phyloP scores from a whole-genome alignment of 23 tunicate genomes.

The Corella eumyota region DNA sequence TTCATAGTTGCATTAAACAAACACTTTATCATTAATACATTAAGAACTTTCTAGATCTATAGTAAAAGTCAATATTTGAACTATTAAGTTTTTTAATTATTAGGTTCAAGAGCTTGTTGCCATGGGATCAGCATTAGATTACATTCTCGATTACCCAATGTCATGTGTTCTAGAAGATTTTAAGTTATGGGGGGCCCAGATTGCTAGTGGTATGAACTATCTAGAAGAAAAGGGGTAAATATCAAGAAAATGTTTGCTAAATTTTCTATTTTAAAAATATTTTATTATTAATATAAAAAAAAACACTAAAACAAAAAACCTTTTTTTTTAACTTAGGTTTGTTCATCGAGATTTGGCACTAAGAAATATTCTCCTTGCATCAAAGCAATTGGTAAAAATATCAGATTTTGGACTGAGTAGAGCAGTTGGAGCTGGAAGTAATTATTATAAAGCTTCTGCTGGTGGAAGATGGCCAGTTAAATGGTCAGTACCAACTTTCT shows the following conservation, averaged over 20 bases:
- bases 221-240: slow-evolving; percentile 91
- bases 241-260: slow-evolving; percentile 82
- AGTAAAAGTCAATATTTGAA: no score
- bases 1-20: no score
- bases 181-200: slow-evolving; percentile 98
- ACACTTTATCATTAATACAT: no score
- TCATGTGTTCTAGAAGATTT: slow-evolving; percentile 69
- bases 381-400: slow-evolving; percentile 81
- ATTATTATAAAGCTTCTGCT: slow-evolving; percentile 92
- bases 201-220: slow-evolving; percentile 98
- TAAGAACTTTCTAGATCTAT: no score
- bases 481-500: slow-evolving; percentile 44
- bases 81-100: no score
- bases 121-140: slow-evolving; percentile 97
- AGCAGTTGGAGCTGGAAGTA: slow-evolving; percentile 93
- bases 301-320: background rate
- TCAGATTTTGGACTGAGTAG: slow-evolving; percentile 97
- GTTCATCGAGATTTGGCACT: slow-evolving; percentile 99
- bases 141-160: slow-evolving; percentile 66
- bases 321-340: slow-evolving; percentile 23
- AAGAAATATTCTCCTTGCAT: slow-evolving; percentile 82
- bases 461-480: slow-evolving; percentile 99
- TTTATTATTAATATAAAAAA: background rate
- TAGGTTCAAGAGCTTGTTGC: slow-evolving; percentile 94
- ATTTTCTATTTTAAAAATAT: background rate